phyloP scores from a whole-genome alignment of 30 jellyfish, hydroid and myxozoan species.

The Turritopsis rubra region DNA sequence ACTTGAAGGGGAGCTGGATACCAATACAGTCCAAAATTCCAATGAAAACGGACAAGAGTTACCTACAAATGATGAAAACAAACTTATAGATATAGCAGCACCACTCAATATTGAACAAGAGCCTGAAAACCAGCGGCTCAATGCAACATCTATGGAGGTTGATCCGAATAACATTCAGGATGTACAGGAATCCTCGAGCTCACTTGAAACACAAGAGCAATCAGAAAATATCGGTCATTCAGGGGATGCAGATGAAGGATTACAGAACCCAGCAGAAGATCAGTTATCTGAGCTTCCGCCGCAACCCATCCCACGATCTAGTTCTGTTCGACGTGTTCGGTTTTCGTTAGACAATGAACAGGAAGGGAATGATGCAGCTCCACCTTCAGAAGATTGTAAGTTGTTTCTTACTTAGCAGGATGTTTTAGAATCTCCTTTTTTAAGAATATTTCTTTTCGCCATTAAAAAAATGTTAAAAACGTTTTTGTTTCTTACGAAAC shows the following conservation, averaged over 20 bases:
- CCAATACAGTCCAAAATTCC: background rate
- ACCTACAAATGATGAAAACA: background rate
- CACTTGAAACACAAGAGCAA: background rate
- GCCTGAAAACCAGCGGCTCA: background rate
- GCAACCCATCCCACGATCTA: background rate
- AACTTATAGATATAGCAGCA: background rate
- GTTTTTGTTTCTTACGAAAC: too few species aligned
- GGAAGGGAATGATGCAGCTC: background rate
- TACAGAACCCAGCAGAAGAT: slow-evolving; percentile 6
- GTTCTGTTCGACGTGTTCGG: slow-evolving; percentile 23
- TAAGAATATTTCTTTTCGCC: too few species aligned
- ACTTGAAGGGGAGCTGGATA: slow-evolving; percentile 1
- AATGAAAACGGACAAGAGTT: background rate
- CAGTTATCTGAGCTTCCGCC: slow-evolving; percentile 8
- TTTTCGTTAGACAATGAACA: slow-evolving; percentile 6
- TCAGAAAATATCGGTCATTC: slow-evolving; percentile 19
- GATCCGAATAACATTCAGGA: background rate
- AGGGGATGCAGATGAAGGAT: slow-evolving; percentile 37
- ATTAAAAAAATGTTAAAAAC: too few species aligned
- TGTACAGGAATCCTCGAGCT: slow-evolving; percentile 3
- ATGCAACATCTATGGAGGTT: background rate
- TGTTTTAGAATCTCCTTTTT: too few species aligned
- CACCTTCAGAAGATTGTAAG: background rate
- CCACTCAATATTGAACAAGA: slow-evolving; percentile 33
- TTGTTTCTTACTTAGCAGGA: too few species aligned